A percentile compares a stretch with the other conserved stretches of the same genome.
Conservation (phyloP, 2,888 invertebrate species). For the Cacoxenus indagator region DNA sequence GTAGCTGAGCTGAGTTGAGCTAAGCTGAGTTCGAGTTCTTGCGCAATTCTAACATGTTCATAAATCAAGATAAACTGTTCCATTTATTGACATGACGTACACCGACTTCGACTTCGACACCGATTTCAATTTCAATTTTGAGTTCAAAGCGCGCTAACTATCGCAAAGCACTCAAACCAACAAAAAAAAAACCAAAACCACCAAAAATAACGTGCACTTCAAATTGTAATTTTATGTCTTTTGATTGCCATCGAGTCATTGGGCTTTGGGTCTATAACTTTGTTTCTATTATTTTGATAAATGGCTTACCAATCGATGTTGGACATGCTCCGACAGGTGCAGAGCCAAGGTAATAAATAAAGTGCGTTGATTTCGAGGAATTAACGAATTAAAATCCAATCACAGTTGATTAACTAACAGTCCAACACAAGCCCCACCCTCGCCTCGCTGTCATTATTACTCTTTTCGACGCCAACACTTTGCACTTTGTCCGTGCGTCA, state of each 20-base stretch:
- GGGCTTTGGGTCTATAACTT: neutral
- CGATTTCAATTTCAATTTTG: neutral
- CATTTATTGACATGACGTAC: conserved; percentile 41
- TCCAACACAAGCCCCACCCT: neutral
- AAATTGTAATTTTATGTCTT: too few relatives aligned
- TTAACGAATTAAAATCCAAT: conserved; percentile 47
- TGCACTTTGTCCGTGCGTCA: too few relatives aligned
- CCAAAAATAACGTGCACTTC: too few relatives aligned
- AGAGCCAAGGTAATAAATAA: neutral
- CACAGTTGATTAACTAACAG: conserved; percentile 2
- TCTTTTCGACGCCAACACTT: too few relatives aligned
- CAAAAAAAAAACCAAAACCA: too few relatives aligned
- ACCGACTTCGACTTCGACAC: neutral
- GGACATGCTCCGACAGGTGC: neutral
- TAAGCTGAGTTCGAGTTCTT: neutral
- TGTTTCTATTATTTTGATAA: neutral
- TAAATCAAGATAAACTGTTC: conserved; percentile 60
- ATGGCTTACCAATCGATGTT: neutral
- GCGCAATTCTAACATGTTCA: conserved; percentile 31
- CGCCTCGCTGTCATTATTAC: too few relatives aligned
- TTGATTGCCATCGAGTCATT: too few relatives aligned
- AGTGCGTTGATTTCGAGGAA: conserved; percentile 29
- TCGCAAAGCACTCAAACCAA: too few relatives aligned
- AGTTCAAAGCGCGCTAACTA: too few relatives aligned
- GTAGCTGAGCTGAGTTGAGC: too few relatives aligned